Conservation (phyloP, 2,113 vertebrate genomes). For the Forbesichthys agassizii region DNA sequence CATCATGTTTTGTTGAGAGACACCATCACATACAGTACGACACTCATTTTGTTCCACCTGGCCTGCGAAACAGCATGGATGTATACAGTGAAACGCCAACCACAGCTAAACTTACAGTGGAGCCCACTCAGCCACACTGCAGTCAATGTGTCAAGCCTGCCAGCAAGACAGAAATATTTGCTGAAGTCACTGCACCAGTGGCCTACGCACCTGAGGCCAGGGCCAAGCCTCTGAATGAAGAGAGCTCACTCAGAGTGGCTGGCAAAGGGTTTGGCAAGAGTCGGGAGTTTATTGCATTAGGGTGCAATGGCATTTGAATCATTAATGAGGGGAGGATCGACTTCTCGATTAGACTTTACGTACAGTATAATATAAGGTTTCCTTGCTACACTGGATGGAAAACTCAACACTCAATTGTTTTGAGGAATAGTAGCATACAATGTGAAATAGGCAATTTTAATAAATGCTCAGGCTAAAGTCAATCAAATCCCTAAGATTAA, state of each 20-base stretch:
- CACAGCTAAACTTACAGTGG: slow-evolving; percentile 37
- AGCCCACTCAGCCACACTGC: slow-evolving; percentile 29
- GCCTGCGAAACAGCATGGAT: slow-evolving; percentile 43
- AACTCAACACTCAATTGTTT: not conserved
- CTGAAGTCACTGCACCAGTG: slow-evolving; percentile 61
- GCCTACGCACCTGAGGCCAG: slow-evolving; percentile 33
- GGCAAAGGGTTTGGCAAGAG: not conserved
- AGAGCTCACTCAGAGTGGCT: slow-evolving; percentile 11
- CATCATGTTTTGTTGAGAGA: not conserved
- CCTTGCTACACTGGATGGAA: not conserved
- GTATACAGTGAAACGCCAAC: slow-evolving; percentile 42
- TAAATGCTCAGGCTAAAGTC: too few species aligned
- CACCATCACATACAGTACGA: not conserved
- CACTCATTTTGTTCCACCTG: not conserved
- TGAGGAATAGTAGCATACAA: too few species aligned
- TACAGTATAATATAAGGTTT: not conserved
- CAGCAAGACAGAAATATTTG: slow-evolving; percentile 46
- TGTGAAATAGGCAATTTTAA: too few species aligned
- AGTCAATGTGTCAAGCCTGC: slow-evolving; percentile 34
- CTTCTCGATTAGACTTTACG: not conserved
- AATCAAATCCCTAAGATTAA: too few species aligned
- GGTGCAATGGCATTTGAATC: not conserved
- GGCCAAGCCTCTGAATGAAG: slow-evolving; percentile 12
- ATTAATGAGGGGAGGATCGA: not conserved
- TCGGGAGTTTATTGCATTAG: not conserved